Evolutionary conservation across 2,113 vertebrate genomes (phyloP).

Genomic region (Mungos mungo): DNA sequence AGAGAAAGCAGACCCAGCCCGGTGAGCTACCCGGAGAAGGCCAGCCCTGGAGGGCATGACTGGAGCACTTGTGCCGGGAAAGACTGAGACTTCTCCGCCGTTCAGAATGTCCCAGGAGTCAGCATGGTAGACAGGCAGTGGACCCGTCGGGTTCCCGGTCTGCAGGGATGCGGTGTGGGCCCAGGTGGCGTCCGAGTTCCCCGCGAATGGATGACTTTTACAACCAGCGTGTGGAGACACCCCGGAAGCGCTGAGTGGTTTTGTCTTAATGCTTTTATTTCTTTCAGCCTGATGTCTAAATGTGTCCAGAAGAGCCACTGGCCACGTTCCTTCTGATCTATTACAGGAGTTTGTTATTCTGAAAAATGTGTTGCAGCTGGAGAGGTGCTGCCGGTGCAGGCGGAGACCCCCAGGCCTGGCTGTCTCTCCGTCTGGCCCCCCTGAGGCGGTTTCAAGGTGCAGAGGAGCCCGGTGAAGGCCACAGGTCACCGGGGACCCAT

Average conservation of each 20-base stretch:
- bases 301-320: not conserved
- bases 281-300: not conserved
- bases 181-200: rapidly evolving
- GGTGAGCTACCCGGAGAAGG: rapidly evolving
- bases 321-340: not conserved
- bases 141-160: rapidly evolving
- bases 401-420: not conserved
- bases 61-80: rapidly evolving
- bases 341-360: not conserved
- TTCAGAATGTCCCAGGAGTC: not conserved
- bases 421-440: not conserved
- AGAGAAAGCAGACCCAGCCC: not conserved
- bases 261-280: not conserved
- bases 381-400: not conserved
- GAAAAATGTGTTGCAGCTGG: not conserved
- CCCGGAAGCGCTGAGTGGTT: rapidly evolving
- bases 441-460: rapidly evolving
- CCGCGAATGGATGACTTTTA: rapidly evolving
- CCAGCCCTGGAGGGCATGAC: not conserved
- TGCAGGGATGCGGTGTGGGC: not conserved
- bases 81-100: no score
- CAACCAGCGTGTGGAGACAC: not conserved
- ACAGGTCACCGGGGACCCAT: not conserved
- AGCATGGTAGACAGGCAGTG: rapidly evolving
- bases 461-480: rapidly evolving